Evolutionary conservation across 2,888 invertebrate genomes (phyloP), one percentile per base, ranked within the genome.

Genomic region (Leucania comma): DNA sequence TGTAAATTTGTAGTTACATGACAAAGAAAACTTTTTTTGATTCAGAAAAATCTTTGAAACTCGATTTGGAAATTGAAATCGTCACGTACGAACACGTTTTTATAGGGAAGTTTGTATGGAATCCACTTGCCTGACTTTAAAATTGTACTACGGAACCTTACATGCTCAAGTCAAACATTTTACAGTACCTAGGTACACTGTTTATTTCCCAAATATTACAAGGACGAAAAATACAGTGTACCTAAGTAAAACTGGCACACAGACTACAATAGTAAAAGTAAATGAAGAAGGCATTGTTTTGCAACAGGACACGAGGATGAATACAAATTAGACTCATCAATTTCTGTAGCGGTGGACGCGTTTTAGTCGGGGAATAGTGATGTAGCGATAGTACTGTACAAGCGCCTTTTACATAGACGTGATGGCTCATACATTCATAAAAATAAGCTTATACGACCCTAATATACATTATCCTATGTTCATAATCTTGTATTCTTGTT

Each of bases 271-370:
- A 50, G 32, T 68, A 42, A 75, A 53, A 61, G 22, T 48, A 32
- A 54, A 61, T 48, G 68, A 68, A n/a, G 50, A 51, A 58, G 50
- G 58, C 24, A 60, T 64, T 75, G 51, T 42, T 29, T 10, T 1
- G 17, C 12, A 29, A 63, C 35, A n/a, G 20, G 2, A 51, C 22
- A 42, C 42, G 9, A 42, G 42, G 42, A 20, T 59, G 76, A 68
- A 77, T 77, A 59, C 51, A 48, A 60, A 77, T 51, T 9, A n/a
- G 42, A 17, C 35, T 24, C 53, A 75, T 75, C 68, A 51, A 1
- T 60, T 68, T 63, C 6, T 54, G 53, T 51, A 51, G 46, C 10
- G 29, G 50, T 75, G 12, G 9, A 35, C 26, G 38, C 26, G 14
- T 32, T 60, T 38, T 58, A 29, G 5, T 58, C 22, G 8, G 24